Conservation (phyloP, 1,140 invertebrate species). For the Tachypleus tridentatus region DNA sequence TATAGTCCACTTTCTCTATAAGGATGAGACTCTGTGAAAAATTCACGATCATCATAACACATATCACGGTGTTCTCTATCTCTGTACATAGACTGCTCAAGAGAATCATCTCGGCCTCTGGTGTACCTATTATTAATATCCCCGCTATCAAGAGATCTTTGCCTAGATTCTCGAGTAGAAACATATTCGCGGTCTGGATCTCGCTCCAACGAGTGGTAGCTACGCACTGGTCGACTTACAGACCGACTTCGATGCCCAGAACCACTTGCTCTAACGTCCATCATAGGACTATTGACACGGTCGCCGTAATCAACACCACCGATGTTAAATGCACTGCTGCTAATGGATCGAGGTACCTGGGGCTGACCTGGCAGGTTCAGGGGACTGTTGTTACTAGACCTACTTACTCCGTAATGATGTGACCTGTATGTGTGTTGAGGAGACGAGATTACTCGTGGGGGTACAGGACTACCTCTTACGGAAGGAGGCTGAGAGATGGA, state of each 20-base stretch:
- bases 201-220: constrained; percentile 55
- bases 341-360: constrained; percentile 10
- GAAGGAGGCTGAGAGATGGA: constrained; percentile 16
- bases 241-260: constrained; percentile 1
- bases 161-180: constrained; percentile 51
- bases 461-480: constrained; percentile 9
- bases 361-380: constrained; percentile 11
- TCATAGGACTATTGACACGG: constrained; percentile 52
- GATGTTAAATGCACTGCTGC: constrained; percentile 12
- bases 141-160: constrained; percentile 29
- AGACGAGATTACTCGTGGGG: background rate
- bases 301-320: constrained; percentile 43
- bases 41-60: background rate
- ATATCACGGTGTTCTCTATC: background rate
- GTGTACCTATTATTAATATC: constrained; percentile 13
- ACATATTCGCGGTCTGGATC: constrained; percentile 57
- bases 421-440: background rate
- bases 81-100: constrained; percentile 37
- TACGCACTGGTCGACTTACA: constrained; percentile 33
- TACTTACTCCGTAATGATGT: constrained; percentile 4
- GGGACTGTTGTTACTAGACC: constrained; percentile 20
- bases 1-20: too few relatives aligned
- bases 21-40: too few relatives aligned
- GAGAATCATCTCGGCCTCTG: constrained; percentile 40
- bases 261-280: constrained; percentile 38